Evolutionary conservation across 2,888 invertebrate species (phyloP), one percentile per base, ranked within the genome.

Genomic region (Punctoribates punctum): DNA sequence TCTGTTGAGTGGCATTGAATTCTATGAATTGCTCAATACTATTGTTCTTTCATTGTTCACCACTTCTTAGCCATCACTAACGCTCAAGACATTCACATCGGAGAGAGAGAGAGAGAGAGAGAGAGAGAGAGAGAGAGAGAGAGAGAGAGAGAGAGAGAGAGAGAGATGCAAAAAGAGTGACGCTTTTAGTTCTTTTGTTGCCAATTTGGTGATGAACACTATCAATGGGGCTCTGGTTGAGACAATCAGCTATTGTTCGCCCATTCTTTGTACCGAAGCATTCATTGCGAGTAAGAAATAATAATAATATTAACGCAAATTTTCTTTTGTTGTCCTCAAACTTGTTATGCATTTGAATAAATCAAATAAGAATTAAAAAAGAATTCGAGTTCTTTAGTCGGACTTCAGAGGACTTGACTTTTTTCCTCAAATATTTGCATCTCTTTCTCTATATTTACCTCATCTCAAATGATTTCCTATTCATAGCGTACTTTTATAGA

Each of bases 281-380:
- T 46, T 65, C 65, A 65, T 27, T 65, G 29, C 23, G 38, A 38
- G 46, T 15, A n/a, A 46, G 34, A 42, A 70, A 70, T 70, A 70
- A 70, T 70, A 67, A 67, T 38, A 67, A 67, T 38, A 70, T 46
- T 70, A 70, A 70, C 70, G 70, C 46, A 70, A 70, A 70, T 70
- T 42, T 46, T 20, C 46, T 46, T 70, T 70, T 70, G 70, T 70
- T 70, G 70, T 70, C 70, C 38, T n/a, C 17, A n/a, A n/a, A 70
- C 70, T 46, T 70, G 70, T 70, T 70, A 70, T 70, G 70, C 70
- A 70, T 70, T 67, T 70, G 70, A 70, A 70, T 70, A 46, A 60
- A 29, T 29, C 4, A 70, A 70, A 70, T 65, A 60, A 23, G 29
- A 34, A 70, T 70, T 20, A 46, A 20, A 42, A 20, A 46, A 70